Evolutionary conservation across 1,140 invertebrate species (phyloP).

Genomic region (Brachionus angularis): DNA sequence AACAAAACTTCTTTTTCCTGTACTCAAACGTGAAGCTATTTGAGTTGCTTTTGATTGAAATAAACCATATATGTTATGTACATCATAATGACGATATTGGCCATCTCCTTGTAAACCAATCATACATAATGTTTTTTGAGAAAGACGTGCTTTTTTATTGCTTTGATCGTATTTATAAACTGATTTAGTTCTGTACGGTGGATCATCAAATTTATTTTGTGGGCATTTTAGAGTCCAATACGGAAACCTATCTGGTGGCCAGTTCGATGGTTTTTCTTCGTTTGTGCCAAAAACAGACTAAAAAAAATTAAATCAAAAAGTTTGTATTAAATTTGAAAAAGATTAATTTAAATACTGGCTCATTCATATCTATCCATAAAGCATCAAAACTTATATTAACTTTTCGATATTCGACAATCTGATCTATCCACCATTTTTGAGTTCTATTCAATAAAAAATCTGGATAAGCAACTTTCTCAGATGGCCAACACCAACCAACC

Average conservation of each 20-base stretch:
- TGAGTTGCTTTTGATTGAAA: conserved; percentile 58
- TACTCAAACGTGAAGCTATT: conserved; percentile 48
- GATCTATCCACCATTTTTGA: conserved; percentile 69
- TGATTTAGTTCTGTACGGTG: conserved; percentile 63
- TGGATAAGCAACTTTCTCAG: conserved; percentile 69
- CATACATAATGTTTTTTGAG: conserved; percentile 71
- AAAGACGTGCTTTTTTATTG: conserved; percentile 52
- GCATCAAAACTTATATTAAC: conserved; percentile 68
- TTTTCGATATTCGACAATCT: conserved; percentile 67
- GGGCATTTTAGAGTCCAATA: conserved; percentile 72
- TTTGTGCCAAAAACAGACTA: conserved; percentile 55
- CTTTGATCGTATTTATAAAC: conserved; percentile 52
- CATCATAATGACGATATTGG: conserved; percentile 51
- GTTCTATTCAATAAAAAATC: conserved; percentile 78
- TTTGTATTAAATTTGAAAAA: not conserved
- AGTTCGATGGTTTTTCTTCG: conserved; percentile 54
- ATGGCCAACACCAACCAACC: conserved; percentile 76
- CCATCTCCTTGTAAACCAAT: conserved; percentile 66
- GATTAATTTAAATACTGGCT: conserved; percentile 63
- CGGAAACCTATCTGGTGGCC: conserved; percentile 61
- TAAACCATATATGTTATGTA: conserved; percentile 73
- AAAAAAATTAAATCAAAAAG: not conserved
- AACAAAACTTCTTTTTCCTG: conserved; percentile 67
- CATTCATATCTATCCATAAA: conserved; percentile 54
- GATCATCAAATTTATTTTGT: conserved; percentile 59